Evolutionary conservation across 1,140 invertebrate genomes (phyloP), one percentile per base, ranked within the genome.

Genomic region (Trachelipus rathkii): DNA sequence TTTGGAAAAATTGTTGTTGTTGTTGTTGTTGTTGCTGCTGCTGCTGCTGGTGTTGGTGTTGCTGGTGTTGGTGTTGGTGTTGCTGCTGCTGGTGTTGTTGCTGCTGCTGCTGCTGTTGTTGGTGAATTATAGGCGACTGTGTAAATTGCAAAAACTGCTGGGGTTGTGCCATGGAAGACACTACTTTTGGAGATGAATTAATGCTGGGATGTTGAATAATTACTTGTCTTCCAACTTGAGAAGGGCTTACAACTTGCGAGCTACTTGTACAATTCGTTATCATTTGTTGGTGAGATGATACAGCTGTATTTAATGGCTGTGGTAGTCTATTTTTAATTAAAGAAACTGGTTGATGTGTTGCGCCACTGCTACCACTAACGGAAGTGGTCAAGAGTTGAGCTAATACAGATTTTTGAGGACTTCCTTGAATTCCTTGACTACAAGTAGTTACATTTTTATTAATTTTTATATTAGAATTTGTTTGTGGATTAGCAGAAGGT

Each of bases 1-100:
- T 15, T 44, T 72, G 71, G 19, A 78, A 71, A 10, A 78, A 46
- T 67, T 78, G 77, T 60, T 80, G 79, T 44, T 80, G 79, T 43
- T 77, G 75, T 74, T 67, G 75, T 76, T 46, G 79, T 77, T 69
- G 77, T 44, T 75, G 77, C 53, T 43, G 72, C 71, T 44, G 77
- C 53, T 77, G 80, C 60, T 60, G 74, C 66, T 33, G 72, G 66
- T 33, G 77, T 74, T 44, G n/a, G n/a, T n/a, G n/a, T 45, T 60
- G 24, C 72, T 73, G 72, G 4, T 24, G 46, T 33, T 60, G 46
- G 77, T n/a, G n/a, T n/a, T n/a, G n/a, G n/a, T 78, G 77, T 60
- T 80, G 79, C 44, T 80, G 79, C 23, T 77, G 75, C 77, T 67
- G 75, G 73, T 46, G 79, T 77, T 69, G 77, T 44, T 75, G 77